Base-by-base conservation (phyloP, 2,888 invertebrate species). In the Euplexia lucipara region DNA sequence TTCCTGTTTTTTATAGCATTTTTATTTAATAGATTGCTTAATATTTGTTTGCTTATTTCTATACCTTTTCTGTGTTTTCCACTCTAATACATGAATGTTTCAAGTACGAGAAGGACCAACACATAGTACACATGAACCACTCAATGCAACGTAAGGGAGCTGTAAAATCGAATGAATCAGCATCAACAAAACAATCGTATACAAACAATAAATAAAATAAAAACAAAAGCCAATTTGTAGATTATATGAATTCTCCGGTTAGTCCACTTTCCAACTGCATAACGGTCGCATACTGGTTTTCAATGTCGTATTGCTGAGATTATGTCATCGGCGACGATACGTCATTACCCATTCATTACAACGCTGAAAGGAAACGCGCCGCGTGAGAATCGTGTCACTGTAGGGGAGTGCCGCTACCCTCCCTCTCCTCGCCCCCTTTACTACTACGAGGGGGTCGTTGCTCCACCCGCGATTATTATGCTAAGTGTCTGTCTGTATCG, bases 331-430 rank as follows among this genome's bases (percentile, higher is more conserved):
- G 80, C 84, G 82, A 86, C 84, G 86, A 90, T 91, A 90, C 90
- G 88, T 88, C 85, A 87, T 87, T 88, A 90, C 88, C 91, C 94
- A 94, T 94, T 95, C 94, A 94, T 94, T 81, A 94, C 92, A 89
- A 84, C 77, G 83, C 84, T 92, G 91, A 91, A 94, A 93, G 93
- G 94, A 92, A 91, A 90, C 88, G 88, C 88, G 86, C 87, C 90
- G 91, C 94, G 95, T 95, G 95, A 94, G 95, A 95, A 95, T 93
- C 92, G 93, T 95, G 95, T 94, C 95, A 94, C 88, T 79, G 87
- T 84, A 88, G 86, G 87, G 89, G 90, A 84, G 85, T 81, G 75
- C 63, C 74, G 74, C 84, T 82, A 81, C 81, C 74, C 80, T 75
- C 80, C 75, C 26, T 20, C 44, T 45, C 2, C 32, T n/a, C 57